phyloP scores from a whole-genome alignment of 2,797 vertebrate species.

The Channallabes apus region DNA sequence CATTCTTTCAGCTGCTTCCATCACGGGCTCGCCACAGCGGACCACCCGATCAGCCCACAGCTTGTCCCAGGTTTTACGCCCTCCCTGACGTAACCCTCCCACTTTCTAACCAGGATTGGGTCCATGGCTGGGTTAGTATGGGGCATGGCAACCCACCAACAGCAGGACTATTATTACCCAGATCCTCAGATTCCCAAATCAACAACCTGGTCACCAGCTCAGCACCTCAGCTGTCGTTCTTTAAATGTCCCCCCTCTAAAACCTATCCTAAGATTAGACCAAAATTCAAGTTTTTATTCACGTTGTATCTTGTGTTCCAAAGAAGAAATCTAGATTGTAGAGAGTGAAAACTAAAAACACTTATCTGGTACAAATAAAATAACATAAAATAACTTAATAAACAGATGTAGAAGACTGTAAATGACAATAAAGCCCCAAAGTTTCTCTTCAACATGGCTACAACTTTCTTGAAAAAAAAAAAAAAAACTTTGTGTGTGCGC shows the following conservation, averaged over 20 bases:
- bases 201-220: too few relatives aligned
- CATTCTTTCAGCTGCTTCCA: too few relatives aligned
- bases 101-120: too few relatives aligned
- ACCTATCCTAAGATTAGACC: neutral
- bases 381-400: neutral
- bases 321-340: neutral
- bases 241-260: neutral
- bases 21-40: too few relatives aligned
- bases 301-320: neutral
- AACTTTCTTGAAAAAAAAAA: slow-evolving; percentile 11
- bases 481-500: neutral
- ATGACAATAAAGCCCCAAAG: neutral
- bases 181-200: too few relatives aligned
- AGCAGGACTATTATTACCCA: too few relatives aligned
- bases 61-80: too few relatives aligned
- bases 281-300: neutral
- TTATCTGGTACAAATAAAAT: neutral
- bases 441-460: neutral
- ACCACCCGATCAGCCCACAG: too few relatives aligned
- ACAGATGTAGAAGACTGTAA: neutral
- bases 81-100: too few relatives aligned
- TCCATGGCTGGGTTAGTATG: too few relatives aligned
- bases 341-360: neutral
- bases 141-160: too few relatives aligned
- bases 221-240: too few relatives aligned